Base-by-base conservation (phyloP, 2,888 invertebrate species). In the Petrolisthes cinctipes region DNA sequence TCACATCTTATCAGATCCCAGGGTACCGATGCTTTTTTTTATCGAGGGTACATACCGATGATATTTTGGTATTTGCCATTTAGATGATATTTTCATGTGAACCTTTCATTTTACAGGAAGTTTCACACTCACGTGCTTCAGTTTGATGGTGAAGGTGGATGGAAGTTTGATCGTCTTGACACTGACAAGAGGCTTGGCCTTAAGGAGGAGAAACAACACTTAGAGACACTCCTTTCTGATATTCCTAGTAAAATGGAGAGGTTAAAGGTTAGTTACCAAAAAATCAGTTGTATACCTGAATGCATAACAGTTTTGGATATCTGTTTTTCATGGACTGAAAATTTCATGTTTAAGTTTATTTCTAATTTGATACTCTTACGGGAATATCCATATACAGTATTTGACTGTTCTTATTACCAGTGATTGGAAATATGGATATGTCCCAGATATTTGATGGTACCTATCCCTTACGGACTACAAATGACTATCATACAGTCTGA, bases 101-200 rank as follows among this genome's bases (percentile, higher is more conserved):
- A 37, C 37, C 37, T 37, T 61, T 61, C 54, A 56, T 81, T 54
- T 93, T 93, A 0, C 93, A 97, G 97, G 97, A 98, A 97, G 94
- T 99, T 98, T 93, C 99, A 99, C 93, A 97, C 97, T 0, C 97
- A 98, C 92, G 95, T 99, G 83, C 94, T 99, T 53, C 97, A 98
- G 92, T 99, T 99, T 93, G 98, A 99, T 93, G 99, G 99, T 0
- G 96, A 97, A 91, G 99, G 99, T 11, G 95, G 95, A 85, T 99
- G 99, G 98, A 95, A 95, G 54, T 96, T 97, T 91, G 95, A 95
- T 86, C 93, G 94, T 54, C 92, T 95, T 88, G 94, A 95, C 91
- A 93, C 93, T 7, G 93, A 89, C 9, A 86, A 86, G 75, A 83
- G 89, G 23, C 81, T 89, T 0, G 71, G 56, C n/a, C 53, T 89